Conservation (phyloP, 2,888 invertebrate genomes). For the Phymatocera aterrima region DNA sequence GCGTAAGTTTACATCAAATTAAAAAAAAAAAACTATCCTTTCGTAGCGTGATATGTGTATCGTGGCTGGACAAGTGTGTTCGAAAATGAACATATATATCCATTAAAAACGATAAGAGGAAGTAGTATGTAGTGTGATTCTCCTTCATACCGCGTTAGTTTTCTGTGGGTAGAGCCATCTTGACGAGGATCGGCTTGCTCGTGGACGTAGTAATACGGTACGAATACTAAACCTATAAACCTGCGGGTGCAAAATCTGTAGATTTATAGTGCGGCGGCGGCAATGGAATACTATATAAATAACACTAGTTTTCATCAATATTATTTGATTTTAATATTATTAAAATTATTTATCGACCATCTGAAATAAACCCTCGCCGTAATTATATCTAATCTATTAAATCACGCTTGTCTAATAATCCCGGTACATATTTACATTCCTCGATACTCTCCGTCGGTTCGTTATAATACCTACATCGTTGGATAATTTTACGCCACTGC, state of each 20-base stretch:
- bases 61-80: conserved; percentile 57
- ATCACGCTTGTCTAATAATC: neutral
- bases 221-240: no score
- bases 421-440: conserved; percentile 35
- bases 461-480: conserved; percentile 77
- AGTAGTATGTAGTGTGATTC: conserved; percentile 18
- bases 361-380: neutral
- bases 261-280: conserved; percentile 50
- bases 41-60: neutral
- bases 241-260: conserved; percentile 30
- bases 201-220: no score
- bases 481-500: conserved; percentile 68
- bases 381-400: neutral
- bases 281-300: conserved; percentile 58
- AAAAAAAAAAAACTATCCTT: neutral
- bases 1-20: conserved; percentile 27
- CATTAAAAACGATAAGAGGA: conserved; percentile 44
- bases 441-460: no score
- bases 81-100: conserved; percentile 55
- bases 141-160: conserved; percentile 39
- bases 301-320: conserved; percentile 51
- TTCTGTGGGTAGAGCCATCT: conserved; percentile 51
- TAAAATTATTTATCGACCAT: neutral
- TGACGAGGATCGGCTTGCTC: conserved; percentile 48
- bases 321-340: no score